These are phyloP conservation scores for Xenopus petersii DNA, from an alignment of 2,797 vertebrate species.

Conservation along the genomic window DNA sequence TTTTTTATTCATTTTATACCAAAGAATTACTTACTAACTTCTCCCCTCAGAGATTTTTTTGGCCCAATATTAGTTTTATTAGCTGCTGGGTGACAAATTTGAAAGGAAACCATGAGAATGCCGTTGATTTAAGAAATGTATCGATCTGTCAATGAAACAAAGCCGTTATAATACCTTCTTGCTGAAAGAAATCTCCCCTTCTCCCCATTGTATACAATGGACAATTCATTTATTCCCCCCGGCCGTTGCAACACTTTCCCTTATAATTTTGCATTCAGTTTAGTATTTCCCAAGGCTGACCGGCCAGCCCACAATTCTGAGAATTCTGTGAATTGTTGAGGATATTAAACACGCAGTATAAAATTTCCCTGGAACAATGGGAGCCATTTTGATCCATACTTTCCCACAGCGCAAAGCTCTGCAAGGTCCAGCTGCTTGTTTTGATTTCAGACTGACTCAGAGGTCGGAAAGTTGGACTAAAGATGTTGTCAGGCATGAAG, in stretches of 20 bases:
- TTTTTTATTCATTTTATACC: no score
- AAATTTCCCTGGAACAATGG: conserved; percentile 77
- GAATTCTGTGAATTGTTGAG: conserved; percentile 63
- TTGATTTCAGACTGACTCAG: conserved; percentile 76
- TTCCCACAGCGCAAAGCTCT: conserved; percentile 75
- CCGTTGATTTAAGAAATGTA: background rate
- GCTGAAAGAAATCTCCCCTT: conserved; percentile 3
- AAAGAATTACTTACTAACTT: no score
- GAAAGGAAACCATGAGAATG: background rate
- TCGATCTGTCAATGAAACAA: background rate
- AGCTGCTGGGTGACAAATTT: no score
- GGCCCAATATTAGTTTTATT: no score
- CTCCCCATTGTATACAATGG: conserved; percentile 33
- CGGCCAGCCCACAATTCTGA: conserved; percentile 67
- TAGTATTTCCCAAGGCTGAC: conserved; percentile 67
- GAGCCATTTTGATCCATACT: conserved; percentile 72
- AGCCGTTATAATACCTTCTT: background rate
- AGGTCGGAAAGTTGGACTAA: conserved; percentile 68
- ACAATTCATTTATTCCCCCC: conserved; percentile 18
- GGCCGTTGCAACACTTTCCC: conserved; percentile 23
- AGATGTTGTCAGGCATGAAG: conserved; percentile 68
- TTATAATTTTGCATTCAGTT: conserved; percentile 34
- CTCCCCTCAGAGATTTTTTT: no score
- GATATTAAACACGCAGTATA: conserved; percentile 74
- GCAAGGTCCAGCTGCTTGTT: conserved; percentile 65